These are phyloP conservation scores for Esperia sulphurella DNA, from an alignment of 2,888 invertebrate species.

Conservation along the genomic window DNA sequence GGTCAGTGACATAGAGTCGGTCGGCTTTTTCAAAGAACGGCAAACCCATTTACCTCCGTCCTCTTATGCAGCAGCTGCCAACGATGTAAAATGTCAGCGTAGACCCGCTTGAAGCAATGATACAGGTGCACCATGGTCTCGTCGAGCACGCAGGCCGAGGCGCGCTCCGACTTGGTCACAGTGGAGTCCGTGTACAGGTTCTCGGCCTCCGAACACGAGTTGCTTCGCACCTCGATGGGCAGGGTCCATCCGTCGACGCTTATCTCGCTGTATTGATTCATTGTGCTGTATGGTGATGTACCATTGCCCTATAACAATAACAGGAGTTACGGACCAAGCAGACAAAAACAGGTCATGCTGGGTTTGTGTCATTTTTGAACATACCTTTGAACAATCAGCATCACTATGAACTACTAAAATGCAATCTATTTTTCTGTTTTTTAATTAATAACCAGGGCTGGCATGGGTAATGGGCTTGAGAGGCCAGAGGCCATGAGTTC, in stretches of 20 bases:
- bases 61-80: constrained; percentile 90
- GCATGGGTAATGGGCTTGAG: no score
- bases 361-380: no score
- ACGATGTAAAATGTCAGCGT: constrained; percentile 92
- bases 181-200: constrained; percentile 80
- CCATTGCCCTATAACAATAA: constrained; percentile 70
- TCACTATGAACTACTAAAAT: no score
- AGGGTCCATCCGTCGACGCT: constrained; percentile 88
- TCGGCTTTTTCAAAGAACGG: not conserved
- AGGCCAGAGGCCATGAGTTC: no score
- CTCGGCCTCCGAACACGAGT: constrained; percentile 92
- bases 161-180: constrained; percentile 52
- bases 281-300: constrained; percentile 94
- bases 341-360: not conserved
- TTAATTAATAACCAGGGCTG: no score
- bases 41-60: constrained; percentile 80
- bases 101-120: constrained; percentile 91
- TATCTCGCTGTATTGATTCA: constrained; percentile 86
- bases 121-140: constrained; percentile 80
- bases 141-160: constrained; percentile 61
- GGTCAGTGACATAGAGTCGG: not conserved
- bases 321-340: no score
- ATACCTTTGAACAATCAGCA: no score
- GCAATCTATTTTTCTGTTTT: no score
- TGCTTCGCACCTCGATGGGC: constrained; percentile 86